Base-by-base conservation (phyloP, 2,888 invertebrate species). In the Conistra vaccinii region DNA sequence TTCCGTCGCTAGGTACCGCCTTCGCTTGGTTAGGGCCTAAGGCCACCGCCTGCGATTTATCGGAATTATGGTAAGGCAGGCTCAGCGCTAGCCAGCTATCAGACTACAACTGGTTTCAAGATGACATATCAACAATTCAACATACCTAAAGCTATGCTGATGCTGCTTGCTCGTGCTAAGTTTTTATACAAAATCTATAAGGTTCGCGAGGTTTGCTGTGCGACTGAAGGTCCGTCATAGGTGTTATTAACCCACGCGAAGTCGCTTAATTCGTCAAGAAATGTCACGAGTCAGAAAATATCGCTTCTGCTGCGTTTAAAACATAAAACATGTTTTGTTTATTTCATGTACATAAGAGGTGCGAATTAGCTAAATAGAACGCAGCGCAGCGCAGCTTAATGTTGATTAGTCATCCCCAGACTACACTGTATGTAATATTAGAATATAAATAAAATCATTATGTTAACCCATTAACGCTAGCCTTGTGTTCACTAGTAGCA, bases 361-460 rank as follows among this genome's bases (percentile, higher is more conserved):
- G n/a, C n/a, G 32, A 32, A 32, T 32, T 32, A 32, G 32, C 32
- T 32, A 23, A 23, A 63, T 23, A 42, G 26, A 62, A 63, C 20
- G 42, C 39, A 63, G 42, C 20, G 42, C 39, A 63, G 42, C 42
- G 2, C 32, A 35, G 32, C 32, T 62, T 45, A 69, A n/a, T 61
- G 4, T 32, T 48, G 62, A 26, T 35, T 35, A 69, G 35, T 26
- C 35, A 51, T 23, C 48, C 26, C 35, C n/a, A 51, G 29, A 26
- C 1, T 62, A 26, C 17, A 5, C 26, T 29, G 7, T 29, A 23
- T 29, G 10, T 26, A 70, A 35, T 29, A 39, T 65, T 29, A 65
- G 5, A 23, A 60, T 65, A 63, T 23, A 45, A 63, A 29, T 45
- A 45, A 63, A 63, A 45, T 23, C 65, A 65, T 9, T 61, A 39